These are phyloP conservation scores for Tachysurus fulvidraco DNA, from an alignment of 2,113 vertebrate genomes.

Conservation along the genomic window DNA sequence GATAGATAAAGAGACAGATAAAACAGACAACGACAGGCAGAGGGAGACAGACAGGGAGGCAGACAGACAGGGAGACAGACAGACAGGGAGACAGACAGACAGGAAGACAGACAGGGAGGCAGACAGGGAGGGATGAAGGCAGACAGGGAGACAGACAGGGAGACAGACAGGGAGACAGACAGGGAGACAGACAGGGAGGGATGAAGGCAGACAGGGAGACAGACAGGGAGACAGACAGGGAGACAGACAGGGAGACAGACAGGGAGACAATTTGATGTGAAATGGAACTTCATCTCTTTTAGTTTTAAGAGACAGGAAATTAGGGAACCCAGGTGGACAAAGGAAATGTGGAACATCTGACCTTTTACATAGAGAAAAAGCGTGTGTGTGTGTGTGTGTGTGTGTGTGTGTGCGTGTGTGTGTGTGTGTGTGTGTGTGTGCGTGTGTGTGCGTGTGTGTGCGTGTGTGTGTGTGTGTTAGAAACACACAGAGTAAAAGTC, in stretches of 20 bases:
- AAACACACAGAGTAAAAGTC: background rate
- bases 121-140: no score
- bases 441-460: slow-evolving; percentile 31
- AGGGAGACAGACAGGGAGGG: background rate
- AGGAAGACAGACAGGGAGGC: no score
- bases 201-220: background rate
- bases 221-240: background rate
- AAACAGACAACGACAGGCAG: no score
- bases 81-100: no score
- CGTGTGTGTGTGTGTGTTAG: background rate
- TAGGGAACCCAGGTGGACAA: slow-evolving; percentile 13
- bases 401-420: background rate
- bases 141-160: no score
- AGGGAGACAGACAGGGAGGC: no score
- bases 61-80: no score
- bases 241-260: background rate
- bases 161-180: background rate
- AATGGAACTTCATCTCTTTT: background rate
- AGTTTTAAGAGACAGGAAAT: background rate
- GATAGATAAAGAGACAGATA: no score
- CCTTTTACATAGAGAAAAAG: slow-evolving; percentile 20
- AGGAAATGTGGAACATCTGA: slow-evolving; percentile 38
- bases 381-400: slow-evolving; percentile 31
- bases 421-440: background rate
- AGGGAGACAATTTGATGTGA: background rate